Evolutionary conservation across 2,113 vertebrate genomes (phyloP), one percentile per base, ranked within the genome.

Genomic region (Actenoides hombroni): DNA sequence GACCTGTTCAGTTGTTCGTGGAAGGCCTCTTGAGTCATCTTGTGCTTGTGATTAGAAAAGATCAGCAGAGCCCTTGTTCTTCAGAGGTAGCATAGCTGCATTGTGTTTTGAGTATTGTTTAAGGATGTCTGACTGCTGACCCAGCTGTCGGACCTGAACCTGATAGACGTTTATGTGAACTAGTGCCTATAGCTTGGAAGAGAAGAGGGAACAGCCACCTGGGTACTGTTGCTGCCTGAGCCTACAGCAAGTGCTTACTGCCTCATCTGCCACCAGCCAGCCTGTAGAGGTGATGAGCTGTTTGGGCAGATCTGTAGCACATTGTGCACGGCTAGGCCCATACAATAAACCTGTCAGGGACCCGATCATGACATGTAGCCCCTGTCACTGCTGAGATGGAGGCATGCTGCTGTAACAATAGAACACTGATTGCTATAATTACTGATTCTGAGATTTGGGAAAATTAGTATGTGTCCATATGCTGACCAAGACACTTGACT

Each of bases 241-340:
- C 39, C 40, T 64, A 11, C 18, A 71, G 53, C 26, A 57, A 51
- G 9, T 4, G 7, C 13, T 5, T n/a, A n/a, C 49, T 16, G 82
- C 39, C 39, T 53, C 4, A 0, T 29, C 37, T 78, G 51, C 56
- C 60, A 12, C 8, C 78, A 70, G 83, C 49, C 46, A 44, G 29
- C 46, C 18, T 0, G 0, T 1, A 29, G 51, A 35, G 17, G 8
- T 31, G 49, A 19, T 2, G n/a, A 33, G 31, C 40, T 11, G 17
- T 71, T 61, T 37, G 31, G 25, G 29, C 56, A 53, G 37, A 8
- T 49, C 5, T 7, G 6, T 1, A 73, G n/a, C 63, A 49, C 6
- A 0, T 7, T 33, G 35, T 57, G 10, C 9, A 2, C 19, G 25
- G 53, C 68, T 49, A 46, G 19, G 17, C 26, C 40, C 26, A 40